phyloP scores from a whole-genome alignment of 2,797 vertebrate species.

The Notoglanidium macrostoma region DNA sequence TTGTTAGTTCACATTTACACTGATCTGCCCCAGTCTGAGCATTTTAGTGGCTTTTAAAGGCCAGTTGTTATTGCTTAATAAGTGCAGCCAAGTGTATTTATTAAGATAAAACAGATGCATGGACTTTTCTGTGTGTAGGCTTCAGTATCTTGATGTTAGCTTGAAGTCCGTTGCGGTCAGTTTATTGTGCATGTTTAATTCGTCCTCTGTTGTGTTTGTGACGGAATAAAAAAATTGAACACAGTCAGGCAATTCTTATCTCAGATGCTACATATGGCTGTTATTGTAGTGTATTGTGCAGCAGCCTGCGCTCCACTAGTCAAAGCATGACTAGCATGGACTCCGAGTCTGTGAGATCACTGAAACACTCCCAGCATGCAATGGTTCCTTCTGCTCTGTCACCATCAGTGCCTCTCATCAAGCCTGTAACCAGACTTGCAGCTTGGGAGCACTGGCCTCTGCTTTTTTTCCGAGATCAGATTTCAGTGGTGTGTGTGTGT shows the following conservation, averaged over 20 bases:
- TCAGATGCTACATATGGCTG: neutral
- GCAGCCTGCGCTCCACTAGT: neutral
- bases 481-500: constrained; percentile 59
- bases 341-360: neutral
- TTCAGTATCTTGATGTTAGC: neutral
- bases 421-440: constrained; percentile 67
- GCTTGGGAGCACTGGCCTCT: constrained; percentile 50
- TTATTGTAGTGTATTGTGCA: neutral
- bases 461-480: constrained; percentile 73
- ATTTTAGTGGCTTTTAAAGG: neutral
- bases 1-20: constrained; percentile 1
- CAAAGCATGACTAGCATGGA: neutral
- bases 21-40: neutral
- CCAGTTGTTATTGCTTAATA: constrained; percentile 1
- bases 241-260: neutral
- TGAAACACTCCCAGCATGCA: neutral
- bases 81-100: constrained; percentile 10
- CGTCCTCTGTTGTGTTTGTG: neutral
- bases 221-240: neutral
- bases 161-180: neutral
- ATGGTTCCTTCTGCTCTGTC: constrained; percentile 13
- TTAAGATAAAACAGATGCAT: neutral
- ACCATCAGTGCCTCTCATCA: constrained; percentile 15
- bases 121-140: neutral
- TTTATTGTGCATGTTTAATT: neutral